Evolutionary conservation across 2,113 vertebrate genomes (phyloP).

Genomic region (Trachemys scripta): DNA sequence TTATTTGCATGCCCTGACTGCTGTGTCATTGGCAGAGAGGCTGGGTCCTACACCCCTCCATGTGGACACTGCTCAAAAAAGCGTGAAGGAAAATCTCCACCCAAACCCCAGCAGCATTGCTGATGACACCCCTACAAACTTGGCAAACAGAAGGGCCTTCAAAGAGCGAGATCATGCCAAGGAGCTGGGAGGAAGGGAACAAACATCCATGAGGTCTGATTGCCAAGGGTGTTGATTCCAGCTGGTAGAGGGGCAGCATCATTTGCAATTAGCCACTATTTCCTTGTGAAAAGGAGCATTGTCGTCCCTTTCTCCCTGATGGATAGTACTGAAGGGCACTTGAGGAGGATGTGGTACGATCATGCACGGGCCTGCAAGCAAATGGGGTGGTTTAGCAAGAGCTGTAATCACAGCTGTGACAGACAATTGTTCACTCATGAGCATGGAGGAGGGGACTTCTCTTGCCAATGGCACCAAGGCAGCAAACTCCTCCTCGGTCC

Average conservation of each 20-base stretch:
- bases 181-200: not conserved
- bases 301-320: not conserved
- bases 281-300: not conserved
- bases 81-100: not conserved
- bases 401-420: not conserved
- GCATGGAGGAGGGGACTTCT: not conserved
- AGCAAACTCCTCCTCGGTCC: not conserved
- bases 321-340: not conserved
- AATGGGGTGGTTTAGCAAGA: not conserved
- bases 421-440: not conserved
- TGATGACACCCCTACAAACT: not conserved
- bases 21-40: not conserved
- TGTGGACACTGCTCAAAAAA: not conserved
- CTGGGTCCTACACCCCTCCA: not conserved
- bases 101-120: not conserved
- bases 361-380: not conserved
- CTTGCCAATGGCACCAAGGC: not conserved
- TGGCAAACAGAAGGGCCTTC: not conserved
- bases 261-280: not conserved
- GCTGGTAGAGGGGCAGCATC: not conserved
- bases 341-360: not conserved
- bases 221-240: not conserved
- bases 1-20: not conserved
- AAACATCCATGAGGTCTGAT: not conserved
- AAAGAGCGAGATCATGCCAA: rapidly evolving